Evolutionary conservation across 2,797 vertebrate genomes (phyloP), one percentile per base, ranked within the genome.

Genomic region (Psittacula echo): DNA sequence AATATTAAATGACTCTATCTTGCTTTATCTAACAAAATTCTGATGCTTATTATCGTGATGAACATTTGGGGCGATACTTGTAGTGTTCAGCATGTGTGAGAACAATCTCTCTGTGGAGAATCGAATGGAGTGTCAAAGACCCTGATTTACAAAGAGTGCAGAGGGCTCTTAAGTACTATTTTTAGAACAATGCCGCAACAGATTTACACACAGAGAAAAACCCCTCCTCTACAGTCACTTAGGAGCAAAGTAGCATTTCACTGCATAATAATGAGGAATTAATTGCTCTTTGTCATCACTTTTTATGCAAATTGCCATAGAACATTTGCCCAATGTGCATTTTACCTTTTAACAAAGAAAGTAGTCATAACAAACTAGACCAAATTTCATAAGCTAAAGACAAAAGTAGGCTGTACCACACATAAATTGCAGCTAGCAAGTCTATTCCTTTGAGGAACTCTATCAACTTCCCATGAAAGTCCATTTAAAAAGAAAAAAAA

Each of bases 251-350:
- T 97, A 97, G 97, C 97, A 97, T 98, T 97, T 97, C 93, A 53
- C 97, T 97, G 97, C 96, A 98, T 98, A 98, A 96, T 98, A 97
- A 98, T 98, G 97, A 97, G 96, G 94, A 97, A 97, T 97, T 98
- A 98, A 98, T 98, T 98, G 97, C 95, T 98, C 97, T 98, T 98
- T 98, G 97, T 98, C 97, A 98, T 98, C 97, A 97, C 95, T 98
- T 98, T 98, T 98, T 98, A 98, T 98, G 97, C 96, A 97, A 98
- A 98, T 97, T 97, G 94, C 97, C 95, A 96, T 51, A 60, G 90
- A 97, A 94, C 94, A 95, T 97, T 98, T 97, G 96, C 95, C 97
- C 97, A 97, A 97, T 97, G 95, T 96, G 96, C 96, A 96, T 98
- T 98, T 98, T 96, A 97, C 97, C 93, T 97, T 98, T 97, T 96